Evolutionary conservation across 30 jellyfish, hydroid and myxozoan species (phyloP).

Genomic region (Calvadosia cruxmelitensis): DNA sequence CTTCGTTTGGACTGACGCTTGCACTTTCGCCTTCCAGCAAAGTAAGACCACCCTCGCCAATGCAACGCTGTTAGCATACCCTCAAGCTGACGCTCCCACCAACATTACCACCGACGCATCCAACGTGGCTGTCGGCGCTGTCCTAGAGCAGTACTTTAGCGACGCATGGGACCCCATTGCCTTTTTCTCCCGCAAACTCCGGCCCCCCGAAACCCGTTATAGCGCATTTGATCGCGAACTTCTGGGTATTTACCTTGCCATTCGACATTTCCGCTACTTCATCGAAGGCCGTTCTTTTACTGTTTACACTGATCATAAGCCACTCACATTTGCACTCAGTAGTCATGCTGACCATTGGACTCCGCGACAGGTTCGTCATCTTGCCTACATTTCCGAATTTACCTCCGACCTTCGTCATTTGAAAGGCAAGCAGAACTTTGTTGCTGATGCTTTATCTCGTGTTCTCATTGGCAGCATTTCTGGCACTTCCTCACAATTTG

Average conservation of each 20-base stretch:
- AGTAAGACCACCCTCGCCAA: constrained; percentile 14
- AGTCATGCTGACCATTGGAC: constrained; percentile 13
- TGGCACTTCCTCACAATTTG: too few relatives aligned
- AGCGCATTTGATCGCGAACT: too few relatives aligned
- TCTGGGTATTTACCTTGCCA: too few relatives aligned
- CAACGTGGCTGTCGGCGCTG: constrained; percentile 29
- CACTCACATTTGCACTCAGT: constrained; percentile 25
- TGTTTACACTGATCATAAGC: too few relatives aligned
- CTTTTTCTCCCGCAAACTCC: constrained; percentile 14
- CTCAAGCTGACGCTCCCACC: constrained; percentile 16
- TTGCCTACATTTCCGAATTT: constrained; percentile 31
- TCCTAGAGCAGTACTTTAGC: constrained; percentile 10
- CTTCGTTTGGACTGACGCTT: constrained; percentile 11
- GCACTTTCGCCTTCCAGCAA: constrained; percentile 5
- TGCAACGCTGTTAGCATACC: constrained; percentile 18
- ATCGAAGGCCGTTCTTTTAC: constrained; percentile 19
- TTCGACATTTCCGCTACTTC: constrained; percentile 17
- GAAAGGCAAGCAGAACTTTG: constrained; percentile 13
- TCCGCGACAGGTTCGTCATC: constrained; percentile 28
- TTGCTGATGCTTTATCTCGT: constrained; percentile 42
- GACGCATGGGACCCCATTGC: constrained; percentile 19
- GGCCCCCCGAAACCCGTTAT: constrained; percentile 19
- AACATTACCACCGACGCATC: constrained; percentile 37
- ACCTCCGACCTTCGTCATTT: constrained; percentile 19
- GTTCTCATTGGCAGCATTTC: too few relatives aligned